A percentile compares a stretch with the other conserved stretches of the same genome.
Conservation (phyloP, 2,113 vertebrate genomes). For the Crocuta crocuta region DNA sequence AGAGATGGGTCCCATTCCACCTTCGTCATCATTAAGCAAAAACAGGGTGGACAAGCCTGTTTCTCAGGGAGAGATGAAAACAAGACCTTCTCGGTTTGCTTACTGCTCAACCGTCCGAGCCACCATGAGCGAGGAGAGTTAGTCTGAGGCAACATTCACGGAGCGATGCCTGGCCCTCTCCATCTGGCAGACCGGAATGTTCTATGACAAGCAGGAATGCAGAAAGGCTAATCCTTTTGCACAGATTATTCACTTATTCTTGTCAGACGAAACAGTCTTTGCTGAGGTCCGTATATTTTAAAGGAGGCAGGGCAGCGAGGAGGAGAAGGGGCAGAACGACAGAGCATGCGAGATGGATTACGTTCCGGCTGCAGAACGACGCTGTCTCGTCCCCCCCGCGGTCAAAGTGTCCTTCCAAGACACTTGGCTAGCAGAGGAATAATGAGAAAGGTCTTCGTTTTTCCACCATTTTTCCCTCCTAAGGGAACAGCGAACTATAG, state of each 20-base stretch:
- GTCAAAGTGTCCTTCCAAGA: neutral
- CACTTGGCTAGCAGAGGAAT: neutral
- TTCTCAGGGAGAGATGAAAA: neutral
- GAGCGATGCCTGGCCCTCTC: neutral
- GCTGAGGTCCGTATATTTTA: neutral
- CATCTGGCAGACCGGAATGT: neutral
- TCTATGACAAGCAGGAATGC: neutral
- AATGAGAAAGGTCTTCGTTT: neutral
- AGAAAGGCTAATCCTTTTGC: neutral
- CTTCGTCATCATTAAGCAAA: neutral
- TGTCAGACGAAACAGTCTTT: neutral
- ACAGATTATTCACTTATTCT: neutral
- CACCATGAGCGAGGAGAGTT: neutral
- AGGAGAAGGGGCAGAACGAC: too few species aligned
- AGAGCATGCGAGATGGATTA: neutral
- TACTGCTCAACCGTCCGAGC: neutral
- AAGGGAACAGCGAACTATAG: neutral
- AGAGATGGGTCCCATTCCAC: neutral
- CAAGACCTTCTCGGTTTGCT: neutral
- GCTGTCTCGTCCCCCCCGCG: neutral
- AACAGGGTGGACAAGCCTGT: neutral
- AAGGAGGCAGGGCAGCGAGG: neutral
- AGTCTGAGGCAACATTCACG: accelerated
- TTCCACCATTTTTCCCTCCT: neutral
- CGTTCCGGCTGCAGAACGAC: neutral